phyloP scores from a whole-genome alignment of 2,888 invertebrate species.

The Chrysolina haemoptera region DNA sequence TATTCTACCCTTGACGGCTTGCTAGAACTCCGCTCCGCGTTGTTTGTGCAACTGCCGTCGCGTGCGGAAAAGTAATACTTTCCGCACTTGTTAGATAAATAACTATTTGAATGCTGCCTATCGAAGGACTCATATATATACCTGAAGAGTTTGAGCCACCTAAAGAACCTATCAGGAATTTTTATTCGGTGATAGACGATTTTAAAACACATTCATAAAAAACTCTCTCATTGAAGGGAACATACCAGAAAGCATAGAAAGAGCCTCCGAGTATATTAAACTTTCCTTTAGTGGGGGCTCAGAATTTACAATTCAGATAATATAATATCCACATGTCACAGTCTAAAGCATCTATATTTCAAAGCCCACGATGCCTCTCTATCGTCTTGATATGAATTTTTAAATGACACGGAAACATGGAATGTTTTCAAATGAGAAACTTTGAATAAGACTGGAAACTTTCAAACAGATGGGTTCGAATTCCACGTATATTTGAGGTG shows the following conservation, averaged over 20 bases:
- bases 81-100: too few species aligned
- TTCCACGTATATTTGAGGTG: too few species aligned
- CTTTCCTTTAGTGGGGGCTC: background rate
- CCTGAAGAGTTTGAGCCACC: background rate
- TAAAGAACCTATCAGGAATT: background rate
- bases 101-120: too few species aligned
- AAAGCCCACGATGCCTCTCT: background rate
- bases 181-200: too few species aligned
- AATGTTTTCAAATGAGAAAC: background rate
- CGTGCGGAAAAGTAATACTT: too few species aligned
- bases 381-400: background rate
- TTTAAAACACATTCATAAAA: background rate
- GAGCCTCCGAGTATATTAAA: background rate
- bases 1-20: too few species aligned
- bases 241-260: background rate
- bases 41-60: too few species aligned
- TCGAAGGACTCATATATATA: too few species aligned
- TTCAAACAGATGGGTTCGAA: background rate
- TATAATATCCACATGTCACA: background rate
- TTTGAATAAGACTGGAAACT: too few species aligned
- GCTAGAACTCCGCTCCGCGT: too few species aligned
- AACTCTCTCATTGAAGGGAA: background rate
- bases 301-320: constrained; percentile 1
- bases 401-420: background rate
- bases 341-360: background rate